phyloP scores from a whole-genome alignment of 2,888 invertebrate genomes.

The Melanophora roralis region DNA sequence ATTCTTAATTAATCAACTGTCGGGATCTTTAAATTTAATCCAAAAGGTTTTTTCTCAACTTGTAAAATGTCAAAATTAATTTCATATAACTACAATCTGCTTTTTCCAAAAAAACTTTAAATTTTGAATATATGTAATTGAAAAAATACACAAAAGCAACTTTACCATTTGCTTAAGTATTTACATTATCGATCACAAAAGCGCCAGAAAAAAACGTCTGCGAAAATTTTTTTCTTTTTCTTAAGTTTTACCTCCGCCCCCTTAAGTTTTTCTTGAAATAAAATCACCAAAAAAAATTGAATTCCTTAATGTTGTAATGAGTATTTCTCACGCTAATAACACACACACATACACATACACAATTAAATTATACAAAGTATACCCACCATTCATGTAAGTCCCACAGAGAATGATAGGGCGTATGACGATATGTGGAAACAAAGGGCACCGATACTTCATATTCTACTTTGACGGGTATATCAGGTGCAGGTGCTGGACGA shows the following conservation, averaged over 20 bases:
- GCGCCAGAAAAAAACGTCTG: not conserved
- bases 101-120: too few relatives aligned
- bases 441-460: constrained; percentile 77
- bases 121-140: too few relatives aligned
- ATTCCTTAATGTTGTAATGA: constrained; percentile 24
- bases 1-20: too few relatives aligned
- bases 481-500: constrained; percentile 65
- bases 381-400: constrained; percentile 76
- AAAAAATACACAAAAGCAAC: not conserved
- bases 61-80: too few relatives aligned
- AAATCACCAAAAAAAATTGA: not conserved
- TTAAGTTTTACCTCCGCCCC: not conserved
- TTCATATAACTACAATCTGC: too few relatives aligned
- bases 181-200: constrained; percentile 40
- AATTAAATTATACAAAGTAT: not conserved
- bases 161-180: constrained; percentile 2
- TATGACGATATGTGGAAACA: constrained; percentile 76
- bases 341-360: too few relatives aligned
- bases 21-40: too few relatives aligned
- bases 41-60: too few relatives aligned
- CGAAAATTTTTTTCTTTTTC: not conserved
- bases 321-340: constrained; percentile 35
- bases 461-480: constrained; percentile 75
- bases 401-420: constrained; percentile 77
- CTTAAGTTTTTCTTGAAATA: not conserved